phyloP scores from a whole-genome alignment of 2,888 invertebrate genomes.

The Xestia c-nigrum region DNA sequence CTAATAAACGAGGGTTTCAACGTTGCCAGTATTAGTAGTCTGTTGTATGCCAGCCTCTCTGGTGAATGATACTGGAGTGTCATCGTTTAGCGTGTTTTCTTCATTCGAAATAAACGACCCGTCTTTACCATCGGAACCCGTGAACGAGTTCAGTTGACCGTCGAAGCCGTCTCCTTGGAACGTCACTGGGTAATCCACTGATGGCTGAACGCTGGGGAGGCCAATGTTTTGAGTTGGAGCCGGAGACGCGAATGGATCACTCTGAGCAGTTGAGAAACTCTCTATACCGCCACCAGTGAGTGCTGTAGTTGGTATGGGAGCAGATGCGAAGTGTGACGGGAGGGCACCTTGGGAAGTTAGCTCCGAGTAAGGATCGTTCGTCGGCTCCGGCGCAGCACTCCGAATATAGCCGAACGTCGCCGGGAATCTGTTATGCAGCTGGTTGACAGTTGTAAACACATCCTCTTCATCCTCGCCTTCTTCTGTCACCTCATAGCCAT shows the following conservation, averaged over 20 bases:
- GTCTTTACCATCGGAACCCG: conserved; percentile 71
- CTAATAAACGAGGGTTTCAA: conserved; percentile 82
- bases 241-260: conserved; percentile 72
- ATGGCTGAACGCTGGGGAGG: conserved; percentile 70
- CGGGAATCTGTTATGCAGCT: conserved; percentile 80
- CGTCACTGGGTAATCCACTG: conserved; percentile 72
- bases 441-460: conserved; percentile 79
- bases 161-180: conserved; percentile 76
- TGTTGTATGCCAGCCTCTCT: conserved; percentile 85
- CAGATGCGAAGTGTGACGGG: conserved; percentile 76
- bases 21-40: conserved; percentile 80
- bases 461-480: conserved; percentile 83
- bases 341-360: conserved; percentile 74
- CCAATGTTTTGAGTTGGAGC: conserved; percentile 69
- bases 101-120: conserved; percentile 72
- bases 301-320: conserved; percentile 74
- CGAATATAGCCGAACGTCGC: conserved; percentile 80
- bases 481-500: conserved; percentile 87
- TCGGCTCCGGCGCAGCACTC: conserved; percentile 73
- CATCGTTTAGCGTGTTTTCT: conserved; percentile 69
- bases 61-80: conserved; percentile 79
- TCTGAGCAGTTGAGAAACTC: conserved; percentile 73
- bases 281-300: conserved; percentile 71
- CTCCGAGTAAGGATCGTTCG: conserved; percentile 77
- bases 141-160: conserved; percentile 73